Evolutionary conservation across 2,888 invertebrate genomes (phyloP).

Genomic region (Heliconius aoede): DNA sequence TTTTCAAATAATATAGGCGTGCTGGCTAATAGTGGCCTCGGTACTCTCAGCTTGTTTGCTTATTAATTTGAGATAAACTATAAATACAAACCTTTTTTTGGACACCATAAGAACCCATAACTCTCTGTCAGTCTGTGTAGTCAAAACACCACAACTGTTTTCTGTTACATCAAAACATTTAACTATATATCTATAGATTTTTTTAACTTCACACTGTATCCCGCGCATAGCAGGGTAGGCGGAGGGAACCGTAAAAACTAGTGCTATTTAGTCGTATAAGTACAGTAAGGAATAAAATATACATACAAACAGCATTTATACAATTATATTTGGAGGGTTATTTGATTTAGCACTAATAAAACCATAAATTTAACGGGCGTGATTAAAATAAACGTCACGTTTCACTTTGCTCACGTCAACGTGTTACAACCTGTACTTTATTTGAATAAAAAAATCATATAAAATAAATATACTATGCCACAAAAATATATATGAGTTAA

Average conservation of each 20-base stretch:
- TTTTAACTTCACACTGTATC: not conserved
- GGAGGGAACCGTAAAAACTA: not conserved
- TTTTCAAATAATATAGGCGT: too few relatives aligned
- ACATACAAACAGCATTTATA: not conserved
- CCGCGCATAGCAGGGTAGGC: not conserved
- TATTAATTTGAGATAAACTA: too few relatives aligned
- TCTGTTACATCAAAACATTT: not conserved
- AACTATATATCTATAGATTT: not conserved
- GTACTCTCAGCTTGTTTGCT: too few relatives aligned
- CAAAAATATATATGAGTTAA: too few relatives aligned
- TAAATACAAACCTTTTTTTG: too few relatives aligned
- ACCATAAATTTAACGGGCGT: slow-evolving; percentile 14
- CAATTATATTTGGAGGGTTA: not conserved
- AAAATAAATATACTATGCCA: not conserved
- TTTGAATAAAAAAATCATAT: not conserved
- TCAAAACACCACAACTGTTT: not conserved
- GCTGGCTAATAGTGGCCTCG: too few relatives aligned
- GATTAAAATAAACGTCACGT: slow-evolving; percentile 17
- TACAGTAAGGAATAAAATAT: not conserved
- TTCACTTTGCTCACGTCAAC: slow-evolving; percentile 9
- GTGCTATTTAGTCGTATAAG: not conserved
- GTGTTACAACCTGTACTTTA: not conserved
- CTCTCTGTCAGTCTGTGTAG: too few relatives aligned
- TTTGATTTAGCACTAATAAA: slow-evolving; percentile 23
- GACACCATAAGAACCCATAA: too few relatives aligned